Evolutionary conservation across 1,140 invertebrate species (phyloP).

Genomic region (Drosophila arizonae): DNA sequence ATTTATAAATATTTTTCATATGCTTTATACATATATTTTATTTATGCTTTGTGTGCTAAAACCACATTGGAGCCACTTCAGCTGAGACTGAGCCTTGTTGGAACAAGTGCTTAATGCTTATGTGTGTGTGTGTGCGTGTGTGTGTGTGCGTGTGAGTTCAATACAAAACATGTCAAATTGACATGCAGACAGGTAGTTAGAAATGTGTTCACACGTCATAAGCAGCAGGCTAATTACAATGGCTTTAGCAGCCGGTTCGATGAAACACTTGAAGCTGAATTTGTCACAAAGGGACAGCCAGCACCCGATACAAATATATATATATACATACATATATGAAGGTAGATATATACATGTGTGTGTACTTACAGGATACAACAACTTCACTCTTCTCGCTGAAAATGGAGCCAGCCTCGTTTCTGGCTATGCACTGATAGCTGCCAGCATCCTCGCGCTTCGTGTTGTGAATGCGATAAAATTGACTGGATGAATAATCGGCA

Average conservation of each 20-base stretch:
- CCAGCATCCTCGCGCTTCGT: conserved; percentile 91
- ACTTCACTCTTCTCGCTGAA: conserved; percentile 94
- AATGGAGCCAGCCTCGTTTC: conserved; percentile 94
- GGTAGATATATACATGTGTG: background rate
- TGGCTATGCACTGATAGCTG: conserved; percentile 94
- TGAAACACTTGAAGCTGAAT: background rate
- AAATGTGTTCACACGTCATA: background rate
- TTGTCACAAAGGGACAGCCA: background rate
- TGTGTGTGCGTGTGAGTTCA: background rate
- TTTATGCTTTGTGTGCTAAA: too few relatives aligned
- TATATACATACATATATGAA: background rate
- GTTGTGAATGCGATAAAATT: conserved; percentile 91
- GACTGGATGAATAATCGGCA: conserved; percentile 89
- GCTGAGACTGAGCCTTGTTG: too few relatives aligned
- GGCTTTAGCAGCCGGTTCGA: background rate
- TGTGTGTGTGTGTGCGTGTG: background rate
- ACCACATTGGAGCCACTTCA: too few relatives aligned
- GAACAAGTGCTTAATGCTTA: background rate
- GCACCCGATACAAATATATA: background rate
- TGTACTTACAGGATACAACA: conserved; percentile 93
- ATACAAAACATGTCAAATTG: background rate
- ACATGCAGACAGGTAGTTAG: background rate
- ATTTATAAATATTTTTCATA: too few relatives aligned
- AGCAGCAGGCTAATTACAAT: conserved; percentile 5
- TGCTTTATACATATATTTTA: too few relatives aligned